Evolutionary conservation across 2,797 vertebrate species (phyloP), one percentile per base, ranked within the genome.

Genomic region (Onychomys torridus): DNA sequence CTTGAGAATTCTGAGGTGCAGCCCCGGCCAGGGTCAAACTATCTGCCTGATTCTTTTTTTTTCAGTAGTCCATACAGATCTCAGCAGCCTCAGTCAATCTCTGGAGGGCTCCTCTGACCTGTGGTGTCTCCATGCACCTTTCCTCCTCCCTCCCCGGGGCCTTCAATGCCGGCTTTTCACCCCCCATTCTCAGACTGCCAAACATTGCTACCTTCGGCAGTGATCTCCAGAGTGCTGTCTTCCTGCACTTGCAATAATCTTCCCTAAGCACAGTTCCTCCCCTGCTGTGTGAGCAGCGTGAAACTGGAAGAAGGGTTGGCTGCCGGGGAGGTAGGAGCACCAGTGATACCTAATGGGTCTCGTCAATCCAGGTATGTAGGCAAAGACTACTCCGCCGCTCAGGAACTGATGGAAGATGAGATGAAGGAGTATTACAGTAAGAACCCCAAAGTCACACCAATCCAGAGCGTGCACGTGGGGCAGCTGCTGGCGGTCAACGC

Each of bases 371-470:
- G 99, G 97, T 99, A 99, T 97, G 99, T 99, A n/a, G 99, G 99
- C 8, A 98, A 99, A 97, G 98, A 98, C 91, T 99, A 99, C 98
- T 99, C 99, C 43, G 98, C 98, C 8, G 99, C 99, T 71, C 99
- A 99, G 97, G 99, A 99, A 55, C 97, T 98, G 94, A 99, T 99
- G 99, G 99, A 99, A 97, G 99, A 99, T 63, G 97, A 98, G 49
- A 99, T 99, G 99, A 98, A 98, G 52, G 98, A 98, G 2, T 99
- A 99, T 97, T 99, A 99, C 91, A 98, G 92, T 91, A 98, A 98
- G 90, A 98, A 96, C 13, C 85, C 98, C 1, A 73, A 71, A 0
- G 83, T 94, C 25, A 96, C 89, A 19, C 88, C 93, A 43, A 63
- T 99, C 71, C 96, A 97, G 14, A 96, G 98, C 3, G 98, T 98